Conservation (phyloP, 37 sponge, comb jelly and placozoan species). For the Diacarnus erythraeanus region DNA sequence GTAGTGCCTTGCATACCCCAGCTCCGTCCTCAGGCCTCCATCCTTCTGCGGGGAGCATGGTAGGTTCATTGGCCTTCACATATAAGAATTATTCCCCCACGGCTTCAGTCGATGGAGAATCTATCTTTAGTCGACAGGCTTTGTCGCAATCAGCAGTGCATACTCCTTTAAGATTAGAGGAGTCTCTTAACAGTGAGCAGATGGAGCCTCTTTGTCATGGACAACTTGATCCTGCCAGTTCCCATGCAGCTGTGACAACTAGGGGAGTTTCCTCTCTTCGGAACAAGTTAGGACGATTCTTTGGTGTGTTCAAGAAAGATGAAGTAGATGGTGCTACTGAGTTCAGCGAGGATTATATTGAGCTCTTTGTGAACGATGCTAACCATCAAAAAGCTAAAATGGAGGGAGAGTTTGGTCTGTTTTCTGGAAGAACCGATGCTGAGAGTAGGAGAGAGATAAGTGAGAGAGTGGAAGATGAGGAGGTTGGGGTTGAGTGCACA, state of each 20-base stretch:
- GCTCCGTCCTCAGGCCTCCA: not conserved
- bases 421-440: not conserved
- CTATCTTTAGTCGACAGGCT: not conserved
- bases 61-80: not conserved
- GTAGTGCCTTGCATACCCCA: constrained; percentile 27
- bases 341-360: constrained; percentile 17
- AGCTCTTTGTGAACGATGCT: constrained; percentile 10
- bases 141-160: constrained; percentile 32
- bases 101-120: constrained; percentile 43
- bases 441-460: not conserved
- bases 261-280: not conserved
- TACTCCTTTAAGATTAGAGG: constrained; percentile 17
- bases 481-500: constrained; percentile 2
- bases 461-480: not conserved
- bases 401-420: not conserved
- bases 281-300: constrained; percentile 1
- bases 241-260: not conserved
- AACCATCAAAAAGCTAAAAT: not conserved
- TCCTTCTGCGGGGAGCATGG: not conserved
- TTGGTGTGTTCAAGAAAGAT: not conserved
- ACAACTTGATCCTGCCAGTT: not conserved
- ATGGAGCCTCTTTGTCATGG: not conserved
- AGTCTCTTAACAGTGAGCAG: not conserved
- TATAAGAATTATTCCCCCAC: constrained; percentile 59
- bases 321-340: constrained; percentile 2